Conservation (phyloP, 2,888 invertebrate genomes). For the Leuctra nigra region DNA sequence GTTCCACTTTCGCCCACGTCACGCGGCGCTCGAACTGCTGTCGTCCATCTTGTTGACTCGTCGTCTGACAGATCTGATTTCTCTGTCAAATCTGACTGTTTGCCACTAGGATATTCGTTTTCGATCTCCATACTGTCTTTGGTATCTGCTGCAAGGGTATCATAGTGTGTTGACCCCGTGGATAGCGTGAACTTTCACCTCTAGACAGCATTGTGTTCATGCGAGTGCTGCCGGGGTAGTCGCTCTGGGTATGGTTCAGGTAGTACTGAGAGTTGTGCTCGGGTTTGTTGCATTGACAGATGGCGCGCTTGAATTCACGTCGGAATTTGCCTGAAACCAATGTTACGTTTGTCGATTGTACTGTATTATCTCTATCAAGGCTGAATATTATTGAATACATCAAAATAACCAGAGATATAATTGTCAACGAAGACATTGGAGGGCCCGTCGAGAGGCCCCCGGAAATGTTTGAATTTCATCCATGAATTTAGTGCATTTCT, state of each 20-base stretch:
- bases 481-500: too few species aligned
- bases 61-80: conserved; percentile 30
- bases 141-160: not conserved
- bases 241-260: conserved; percentile 14
- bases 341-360: too few species aligned
- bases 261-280: conserved; percentile 5
- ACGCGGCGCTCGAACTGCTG: conserved; percentile 20
- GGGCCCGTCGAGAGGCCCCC: too few species aligned
- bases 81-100: conserved; percentile 28
- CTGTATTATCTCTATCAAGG: too few species aligned
- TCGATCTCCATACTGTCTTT: not conserved
- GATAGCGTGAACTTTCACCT: conserved; percentile 21
- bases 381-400: too few species aligned
- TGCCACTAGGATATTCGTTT: conserved; percentile 22
- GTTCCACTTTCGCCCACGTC: conserved; percentile 25
- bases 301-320: conserved; percentile 61
- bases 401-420: too few species aligned
- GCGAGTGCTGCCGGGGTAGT: conserved; percentile 3
- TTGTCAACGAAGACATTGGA: too few species aligned
- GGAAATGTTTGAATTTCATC: too few species aligned
- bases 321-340: conserved; percentile 69
- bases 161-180: conserved; percentile 1
- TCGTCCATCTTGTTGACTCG: conserved; percentile 29
- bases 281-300: conserved; percentile 48
- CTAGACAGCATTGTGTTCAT: conserved; percentile 9